These are phyloP conservation scores for Microcebus lehilahytsara DNA, from an alignment of 2,113 vertebrate genomes.

Conservation along the genomic window DNA sequence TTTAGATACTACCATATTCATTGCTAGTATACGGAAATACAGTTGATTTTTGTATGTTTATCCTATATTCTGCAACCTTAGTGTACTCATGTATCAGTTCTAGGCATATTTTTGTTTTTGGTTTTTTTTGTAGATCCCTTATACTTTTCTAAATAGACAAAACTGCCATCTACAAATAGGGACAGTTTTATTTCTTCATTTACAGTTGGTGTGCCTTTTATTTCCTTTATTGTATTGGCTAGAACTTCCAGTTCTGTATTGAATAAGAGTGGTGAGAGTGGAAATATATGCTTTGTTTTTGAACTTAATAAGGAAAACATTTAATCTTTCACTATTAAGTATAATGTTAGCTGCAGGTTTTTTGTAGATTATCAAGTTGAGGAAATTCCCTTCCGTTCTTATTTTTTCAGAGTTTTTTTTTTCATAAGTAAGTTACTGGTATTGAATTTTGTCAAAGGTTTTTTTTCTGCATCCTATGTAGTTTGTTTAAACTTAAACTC, in stretches of 20 bases:
- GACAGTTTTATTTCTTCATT: background rate
- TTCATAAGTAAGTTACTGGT: background rate
- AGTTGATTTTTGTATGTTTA: background rate
- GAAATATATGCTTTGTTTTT: background rate
- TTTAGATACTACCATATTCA: background rate
- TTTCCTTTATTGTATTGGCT: background rate
- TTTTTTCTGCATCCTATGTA: background rate
- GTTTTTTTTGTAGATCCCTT: background rate
- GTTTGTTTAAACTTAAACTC: background rate
- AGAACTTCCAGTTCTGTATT: background rate
- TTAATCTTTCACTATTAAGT: background rate
- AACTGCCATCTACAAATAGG: background rate
- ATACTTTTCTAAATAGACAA: background rate
- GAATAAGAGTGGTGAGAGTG: background rate
- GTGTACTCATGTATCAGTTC: background rate
- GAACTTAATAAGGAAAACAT: background rate
- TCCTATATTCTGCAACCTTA: background rate
- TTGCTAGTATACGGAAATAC: background rate
- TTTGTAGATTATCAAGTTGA: background rate
- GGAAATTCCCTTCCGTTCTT: background rate
- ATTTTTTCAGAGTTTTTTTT: background rate
- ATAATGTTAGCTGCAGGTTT: background rate
- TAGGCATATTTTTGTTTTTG: background rate
- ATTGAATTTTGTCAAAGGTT: background rate
- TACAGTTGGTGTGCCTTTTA: background rate